Percentiles rank a stretch among this genome's conserved stretches.
Evolutionary conservation across 2,113 vertebrate species (phyloP).

Genomic region (Epinephelus cyanopodus): DNA sequence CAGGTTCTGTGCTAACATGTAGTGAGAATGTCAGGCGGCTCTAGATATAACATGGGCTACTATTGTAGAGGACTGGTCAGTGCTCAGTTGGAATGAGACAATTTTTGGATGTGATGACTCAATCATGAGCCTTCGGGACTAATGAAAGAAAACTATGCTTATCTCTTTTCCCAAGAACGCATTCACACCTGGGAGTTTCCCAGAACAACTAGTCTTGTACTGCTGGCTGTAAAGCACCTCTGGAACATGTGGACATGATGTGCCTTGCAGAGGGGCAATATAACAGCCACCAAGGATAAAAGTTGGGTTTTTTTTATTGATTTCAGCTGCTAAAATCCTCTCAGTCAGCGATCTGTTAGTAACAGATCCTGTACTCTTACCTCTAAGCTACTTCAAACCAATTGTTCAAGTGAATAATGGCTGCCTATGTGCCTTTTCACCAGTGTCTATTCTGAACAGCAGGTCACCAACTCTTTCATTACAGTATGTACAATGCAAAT

Average conservation of each 20-base stretch:
- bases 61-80: no score
- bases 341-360: background rate
- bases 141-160: background rate
- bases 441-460: conserved; percentile 38
- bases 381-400: conserved; percentile 27
- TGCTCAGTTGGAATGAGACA: background rate
- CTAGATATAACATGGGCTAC: background rate
- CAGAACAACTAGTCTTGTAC: background rate
- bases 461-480: conserved; percentile 50
- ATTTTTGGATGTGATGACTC: background rate
- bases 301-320: conserved; percentile 14
- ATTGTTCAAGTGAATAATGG: conserved; percentile 42
- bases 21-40: background rate
- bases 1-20: no score
- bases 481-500: conserved; percentile 54
- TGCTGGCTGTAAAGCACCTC: background rate
- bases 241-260: background rate
- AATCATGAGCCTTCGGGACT: background rate
- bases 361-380: conserved; percentile 39
- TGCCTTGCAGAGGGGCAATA: conserved; percentile 5
- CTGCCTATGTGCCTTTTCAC: conserved; percentile 32
- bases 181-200: background rate
- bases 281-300: background rate
- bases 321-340: conserved; percentile 31
- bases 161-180: background rate